Evolutionary conservation across 2,797 vertebrate genomes (phyloP), one percentile per base, ranked within the genome.

Genomic region (Nyctibius grandis): DNA sequence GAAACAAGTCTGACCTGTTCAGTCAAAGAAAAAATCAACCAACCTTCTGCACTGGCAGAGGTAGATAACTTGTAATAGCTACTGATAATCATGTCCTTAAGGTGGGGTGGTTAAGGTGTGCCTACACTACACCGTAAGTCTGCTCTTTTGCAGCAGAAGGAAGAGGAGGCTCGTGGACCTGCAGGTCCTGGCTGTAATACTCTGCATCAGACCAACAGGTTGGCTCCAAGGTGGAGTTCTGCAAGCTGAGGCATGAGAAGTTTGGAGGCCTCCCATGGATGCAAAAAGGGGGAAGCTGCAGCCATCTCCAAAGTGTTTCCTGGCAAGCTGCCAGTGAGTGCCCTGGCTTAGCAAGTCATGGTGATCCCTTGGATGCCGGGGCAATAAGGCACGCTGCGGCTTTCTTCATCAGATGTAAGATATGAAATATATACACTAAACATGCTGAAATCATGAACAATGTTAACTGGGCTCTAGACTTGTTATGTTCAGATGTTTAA

Each of bases 401-500:
- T 96, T 96, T 95, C 91, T 97, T 95, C 86, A 69, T 96, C 81
- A 61, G 91, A 82, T 97, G 94, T 98, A 96, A 97, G 70, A 95
- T 97, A 96, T 59, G 93, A 95, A 95, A 88, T 91, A 96, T 77
- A 95, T 94, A 96, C 92, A 96, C 93, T 97, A 91, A 95, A 93
- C 89, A 80, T 79, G 95, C 96, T 87, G 95, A 94, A 94, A 88
- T 88, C 89, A 85, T 77, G 88, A 96, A 97, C 89, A 94, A 96
- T 96, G 96, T 98, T 97, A 96, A 77, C 47, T 72, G 91, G 97
- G 95, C 96, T 97, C 97, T 97, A 96, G 90, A 96, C 96, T 91
- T 93, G 88, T 95, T 90, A 92, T 97, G 87, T 95, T 97, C 95
- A 95, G 95, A 84, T 91, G 97, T 97, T 97, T 95, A 95, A 98